phyloP scores from a whole-genome alignment of 2,113 vertebrate genomes.

The Hydropotes inermis region DNA sequence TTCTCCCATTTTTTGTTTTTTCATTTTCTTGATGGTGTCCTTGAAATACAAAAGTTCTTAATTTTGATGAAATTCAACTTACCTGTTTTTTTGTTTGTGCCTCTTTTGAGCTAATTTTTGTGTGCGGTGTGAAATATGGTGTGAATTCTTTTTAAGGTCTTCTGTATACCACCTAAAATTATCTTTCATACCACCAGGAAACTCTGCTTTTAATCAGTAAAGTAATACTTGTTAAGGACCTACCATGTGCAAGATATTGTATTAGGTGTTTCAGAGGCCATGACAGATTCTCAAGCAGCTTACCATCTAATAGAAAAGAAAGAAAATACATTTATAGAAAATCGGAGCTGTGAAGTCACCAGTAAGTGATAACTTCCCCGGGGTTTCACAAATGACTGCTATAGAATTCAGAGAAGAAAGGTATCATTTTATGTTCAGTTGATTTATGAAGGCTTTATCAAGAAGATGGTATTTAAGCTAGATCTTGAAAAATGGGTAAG shows the following conservation, averaged over 20 bases:
- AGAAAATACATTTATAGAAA: not conserved
- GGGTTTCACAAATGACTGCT: not conserved
- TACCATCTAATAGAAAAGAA: not conserved
- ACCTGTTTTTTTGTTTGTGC: not conserved
- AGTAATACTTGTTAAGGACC: not conserved
- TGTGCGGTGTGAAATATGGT: not conserved
- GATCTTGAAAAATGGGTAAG: not conserved
- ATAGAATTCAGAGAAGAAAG: not conserved
- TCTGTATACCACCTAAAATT: not conserved
- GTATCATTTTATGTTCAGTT: not conserved
- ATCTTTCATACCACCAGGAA: not conserved
- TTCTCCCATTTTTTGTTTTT: not conserved
- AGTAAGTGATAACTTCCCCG: not conserved
- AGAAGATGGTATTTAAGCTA: conserved; percentile 6
- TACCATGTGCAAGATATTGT: not conserved
- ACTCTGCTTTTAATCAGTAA: not conserved
- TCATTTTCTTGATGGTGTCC: not conserved
- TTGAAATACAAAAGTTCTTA: not conserved
- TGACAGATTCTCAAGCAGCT: not conserved
- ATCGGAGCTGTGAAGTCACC: not conserved
- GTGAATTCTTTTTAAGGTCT: not conserved
- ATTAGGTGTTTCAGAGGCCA: not conserved
- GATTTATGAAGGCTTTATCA: not conserved
- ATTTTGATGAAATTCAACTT: conserved; percentile 26
- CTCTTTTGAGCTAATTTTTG: not conserved